These are phyloP conservation scores for Cygnus buccinator DNA, from an alignment of 2,113 vertebrate species.

Conservation along the genomic window DNA sequence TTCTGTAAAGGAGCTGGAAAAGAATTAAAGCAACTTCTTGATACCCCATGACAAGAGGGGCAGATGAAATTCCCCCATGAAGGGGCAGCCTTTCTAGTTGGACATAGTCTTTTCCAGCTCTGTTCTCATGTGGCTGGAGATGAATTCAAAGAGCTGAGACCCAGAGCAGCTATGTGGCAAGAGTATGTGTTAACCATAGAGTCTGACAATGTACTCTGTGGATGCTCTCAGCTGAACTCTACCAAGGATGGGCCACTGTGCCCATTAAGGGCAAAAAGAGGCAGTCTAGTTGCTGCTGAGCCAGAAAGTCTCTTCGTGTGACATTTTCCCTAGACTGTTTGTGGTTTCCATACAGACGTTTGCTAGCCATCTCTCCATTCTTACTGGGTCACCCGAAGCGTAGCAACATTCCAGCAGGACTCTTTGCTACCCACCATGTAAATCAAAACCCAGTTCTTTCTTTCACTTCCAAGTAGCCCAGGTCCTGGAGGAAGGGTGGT, in stretches of 20 bases:
- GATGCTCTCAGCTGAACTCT: not conserved
- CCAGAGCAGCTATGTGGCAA: not conserved
- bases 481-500: not conserved
- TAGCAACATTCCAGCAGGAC: not conserved
- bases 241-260: not conserved
- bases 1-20: not conserved
- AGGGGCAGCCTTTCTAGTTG: not conserved
- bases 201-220: rapidly evolving
- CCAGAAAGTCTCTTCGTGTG: not conserved
- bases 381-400: not conserved
- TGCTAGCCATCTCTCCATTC: not conserved
- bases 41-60: rapidly evolving
- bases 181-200: not conserved
- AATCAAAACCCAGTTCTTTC: not conserved
- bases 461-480: not conserved
- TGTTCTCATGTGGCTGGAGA: not conserved
- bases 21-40: not conserved
- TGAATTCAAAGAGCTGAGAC: not conserved
- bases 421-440: not conserved
- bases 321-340: not conserved
- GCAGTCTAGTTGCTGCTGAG: not conserved
- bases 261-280: not conserved
- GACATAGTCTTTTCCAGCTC: not conserved
- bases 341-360: not conserved
- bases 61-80: not conserved